Conservation (phyloP, 2,888 invertebrate species). For the Anarsia innoxiella region DNA sequence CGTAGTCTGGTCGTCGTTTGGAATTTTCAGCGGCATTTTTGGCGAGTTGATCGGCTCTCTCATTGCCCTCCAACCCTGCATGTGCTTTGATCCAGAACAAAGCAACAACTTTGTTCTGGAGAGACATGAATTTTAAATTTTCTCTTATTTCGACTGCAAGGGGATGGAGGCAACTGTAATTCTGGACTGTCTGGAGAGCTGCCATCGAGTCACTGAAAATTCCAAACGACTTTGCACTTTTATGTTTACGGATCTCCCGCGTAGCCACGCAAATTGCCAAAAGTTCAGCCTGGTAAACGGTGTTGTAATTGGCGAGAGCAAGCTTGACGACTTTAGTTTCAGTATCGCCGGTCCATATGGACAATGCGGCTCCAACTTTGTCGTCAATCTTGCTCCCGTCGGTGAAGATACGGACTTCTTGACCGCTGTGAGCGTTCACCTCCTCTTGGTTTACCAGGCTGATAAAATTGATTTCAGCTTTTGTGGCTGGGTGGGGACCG, state of each 20-base stretch:
- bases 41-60: conserved; percentile 10
- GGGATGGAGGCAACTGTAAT: conserved; percentile 3
- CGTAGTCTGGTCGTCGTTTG: background rate
- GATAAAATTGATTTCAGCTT: too few relatives aligned
- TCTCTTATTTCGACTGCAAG: background rate
- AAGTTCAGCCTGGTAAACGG: conserved; percentile 2
- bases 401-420: background rate
- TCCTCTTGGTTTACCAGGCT: background rate
- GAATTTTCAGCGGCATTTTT: conserved; percentile 2
- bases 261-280: conserved; percentile 4
- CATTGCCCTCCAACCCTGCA: conserved; percentile 11
- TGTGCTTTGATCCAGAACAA: conserved; percentile 14
- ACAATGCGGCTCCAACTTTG: background rate
- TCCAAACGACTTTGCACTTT: background rate
- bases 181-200: background rate
- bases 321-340: background rate
- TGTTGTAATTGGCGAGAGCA: background rate
- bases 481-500: too few relatives aligned
- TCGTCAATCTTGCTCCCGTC: background rate
- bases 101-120: background rate
- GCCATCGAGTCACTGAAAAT: conserved; percentile 8
- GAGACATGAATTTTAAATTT: background rate
- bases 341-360: background rate
- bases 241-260: background rate
- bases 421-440: background rate